A percentile compares a stretch with the other conserved stretches of the same genome.
These are phyloP conservation scores for Gallinago solitaria DNA, from an alignment of 2,797 vertebrate species.

Conservation along the genomic window DNA sequence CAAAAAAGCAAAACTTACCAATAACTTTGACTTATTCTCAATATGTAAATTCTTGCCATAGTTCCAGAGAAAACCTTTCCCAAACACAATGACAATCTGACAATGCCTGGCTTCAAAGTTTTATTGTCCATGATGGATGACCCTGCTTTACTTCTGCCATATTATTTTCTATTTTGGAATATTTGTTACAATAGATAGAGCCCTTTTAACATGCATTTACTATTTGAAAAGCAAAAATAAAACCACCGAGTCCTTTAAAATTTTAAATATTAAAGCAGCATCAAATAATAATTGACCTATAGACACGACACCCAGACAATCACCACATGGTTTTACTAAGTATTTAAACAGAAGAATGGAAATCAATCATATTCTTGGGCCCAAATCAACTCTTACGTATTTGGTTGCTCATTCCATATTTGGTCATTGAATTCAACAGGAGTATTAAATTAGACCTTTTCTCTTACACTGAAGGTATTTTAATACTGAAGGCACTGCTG, in stretches of 20 bases:
- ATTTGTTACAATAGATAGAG: background rate
- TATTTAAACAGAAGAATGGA: background rate
- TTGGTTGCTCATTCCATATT: background rate
- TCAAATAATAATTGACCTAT: background rate
- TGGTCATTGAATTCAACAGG: background rate
- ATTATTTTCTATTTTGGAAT: background rate
- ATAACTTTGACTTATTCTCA: background rate
- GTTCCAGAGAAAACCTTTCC: background rate
- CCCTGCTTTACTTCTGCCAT: background rate
- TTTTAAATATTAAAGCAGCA: background rate
- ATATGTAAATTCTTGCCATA: background rate
- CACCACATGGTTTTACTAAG: background rate
- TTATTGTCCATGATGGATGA: background rate
- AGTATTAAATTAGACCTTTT: background rate
- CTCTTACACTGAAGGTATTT: background rate
- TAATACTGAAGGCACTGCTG: background rate
- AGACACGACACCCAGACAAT: background rate
- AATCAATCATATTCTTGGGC: background rate
- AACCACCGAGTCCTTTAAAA: background rate
- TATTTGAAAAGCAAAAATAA: background rate
- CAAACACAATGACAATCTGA: background rate
- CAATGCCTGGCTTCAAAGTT: background rate
- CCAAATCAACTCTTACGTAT: background rate
- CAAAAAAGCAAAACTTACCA: background rate
- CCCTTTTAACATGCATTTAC: background rate